Evolutionary conservation across 2,113 vertebrate genomes (phyloP).

Genomic region (Aspidoscelis tigris): DNA sequence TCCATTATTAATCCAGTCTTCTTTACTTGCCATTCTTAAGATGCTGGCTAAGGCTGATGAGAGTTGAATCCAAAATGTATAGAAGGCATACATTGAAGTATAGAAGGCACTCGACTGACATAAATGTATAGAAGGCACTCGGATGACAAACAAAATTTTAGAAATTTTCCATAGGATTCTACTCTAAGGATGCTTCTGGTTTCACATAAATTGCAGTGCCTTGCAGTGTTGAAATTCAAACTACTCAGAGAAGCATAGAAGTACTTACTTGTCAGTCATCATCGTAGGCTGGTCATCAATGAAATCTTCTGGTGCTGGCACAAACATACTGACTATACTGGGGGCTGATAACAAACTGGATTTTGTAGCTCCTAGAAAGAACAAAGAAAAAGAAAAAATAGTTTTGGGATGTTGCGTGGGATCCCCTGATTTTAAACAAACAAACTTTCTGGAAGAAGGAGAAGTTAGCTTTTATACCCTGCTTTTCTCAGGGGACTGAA

Average conservation of each 20-base stretch:
- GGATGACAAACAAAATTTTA: no score
- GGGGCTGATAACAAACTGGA: conserved; percentile 95
- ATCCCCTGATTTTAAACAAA: not conserved
- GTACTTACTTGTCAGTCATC: conserved; percentile 93
- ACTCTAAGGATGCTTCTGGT: not conserved
- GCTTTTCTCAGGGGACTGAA: no score
- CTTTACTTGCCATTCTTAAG: not conserved
- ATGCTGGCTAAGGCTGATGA: no score
- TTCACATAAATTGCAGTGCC: not conserved
- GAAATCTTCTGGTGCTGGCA: conserved; percentile 96
- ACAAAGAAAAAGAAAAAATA: conserved; percentile 24
- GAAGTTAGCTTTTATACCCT: no score
- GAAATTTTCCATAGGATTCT: not conserved
- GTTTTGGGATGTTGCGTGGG: not conserved
- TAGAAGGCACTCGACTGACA: no score
- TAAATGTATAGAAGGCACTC: no score
- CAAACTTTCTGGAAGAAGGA: conserved; percentile 2
- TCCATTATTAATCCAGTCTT: not conserved
- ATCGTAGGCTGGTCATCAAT: conserved; percentile 93
- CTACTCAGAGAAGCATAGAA: conserved; percentile 9
- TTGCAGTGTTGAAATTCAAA: not conserved
- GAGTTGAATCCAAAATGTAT: no score
- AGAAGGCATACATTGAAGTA: no score
- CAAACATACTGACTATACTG: conserved; percentile 98
- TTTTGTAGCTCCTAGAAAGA: conserved; percentile 88